phyloP scores from a whole-genome alignment of 2,113 vertebrate species.

The Dasyprocta punctata region DNA sequence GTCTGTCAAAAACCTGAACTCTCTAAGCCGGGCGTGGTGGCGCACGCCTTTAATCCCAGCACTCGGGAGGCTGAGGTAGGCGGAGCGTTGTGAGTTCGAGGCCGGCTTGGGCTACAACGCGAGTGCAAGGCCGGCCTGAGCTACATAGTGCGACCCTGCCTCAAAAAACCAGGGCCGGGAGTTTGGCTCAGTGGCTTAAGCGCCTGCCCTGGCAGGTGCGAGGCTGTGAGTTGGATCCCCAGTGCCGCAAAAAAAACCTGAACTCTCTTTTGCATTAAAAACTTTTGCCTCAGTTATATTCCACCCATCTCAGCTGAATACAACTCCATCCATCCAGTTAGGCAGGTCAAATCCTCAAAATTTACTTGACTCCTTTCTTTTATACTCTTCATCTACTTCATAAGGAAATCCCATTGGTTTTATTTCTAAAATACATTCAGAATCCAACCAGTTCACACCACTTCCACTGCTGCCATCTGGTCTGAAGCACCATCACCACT shows the following conservation, averaged over 20 bases:
- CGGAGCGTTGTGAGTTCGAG: too few relatives aligned
- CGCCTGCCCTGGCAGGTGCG: too few relatives aligned
- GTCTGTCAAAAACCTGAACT: not conserved
- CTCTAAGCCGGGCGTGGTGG: too few relatives aligned
- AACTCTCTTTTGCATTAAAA: not conserved
- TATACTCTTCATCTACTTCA: not conserved
- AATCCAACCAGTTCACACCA: not conserved
- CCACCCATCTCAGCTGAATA: not conserved
- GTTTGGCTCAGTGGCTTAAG: too few relatives aligned
- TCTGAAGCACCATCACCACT: not conserved
- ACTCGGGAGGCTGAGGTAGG: too few relatives aligned
- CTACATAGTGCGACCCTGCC: too few relatives aligned
- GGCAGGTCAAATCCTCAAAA: not conserved
- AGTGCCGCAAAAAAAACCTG: too few relatives aligned
- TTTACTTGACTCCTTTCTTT: not conserved
- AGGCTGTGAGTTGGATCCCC: too few relatives aligned
- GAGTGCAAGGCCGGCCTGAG: too few relatives aligned
- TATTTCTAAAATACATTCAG: not conserved
- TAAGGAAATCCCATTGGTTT: not conserved
- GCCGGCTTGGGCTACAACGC: too few relatives aligned
- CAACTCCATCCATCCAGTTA: not conserved
- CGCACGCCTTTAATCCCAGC: too few relatives aligned
- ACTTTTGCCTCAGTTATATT: not conserved
- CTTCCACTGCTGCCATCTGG: not conserved
- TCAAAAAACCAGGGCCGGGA: too few relatives aligned